Evolutionary conservation across 2,113 vertebrate genomes (phyloP), one percentile per base, ranked within the genome.

Genomic region (Sterna hirundo): DNA sequence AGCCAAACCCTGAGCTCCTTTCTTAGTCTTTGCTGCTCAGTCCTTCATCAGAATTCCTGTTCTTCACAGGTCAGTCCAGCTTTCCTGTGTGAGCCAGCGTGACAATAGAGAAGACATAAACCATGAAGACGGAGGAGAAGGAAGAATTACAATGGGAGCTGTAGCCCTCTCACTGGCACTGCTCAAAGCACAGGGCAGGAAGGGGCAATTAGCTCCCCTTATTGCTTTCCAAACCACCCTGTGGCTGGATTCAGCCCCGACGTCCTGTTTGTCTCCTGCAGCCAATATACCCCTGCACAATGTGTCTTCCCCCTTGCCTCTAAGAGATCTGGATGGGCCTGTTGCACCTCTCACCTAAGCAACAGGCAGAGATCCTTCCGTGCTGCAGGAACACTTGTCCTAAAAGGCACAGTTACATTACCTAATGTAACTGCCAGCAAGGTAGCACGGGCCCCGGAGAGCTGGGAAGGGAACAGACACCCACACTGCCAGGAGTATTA

Each of bases 371-470:
- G 26, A 57, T 21, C 16, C 6, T 36, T 47, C 40, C 6, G 49
- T 54, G 30, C 40, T 86, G 77, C 14, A 54, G 44, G 23, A 81
- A 90, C 2, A 15, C 6, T 34, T 36, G 10, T 58, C 27, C 52
- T 29, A 77, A 74, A 79, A 60, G 17, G 27, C 49, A 77, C 80
- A 6, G 23, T 23, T 36, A 19, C 30, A 8, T 13, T 34, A 46
- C 15, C 22, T n/a, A 47, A 66, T 0, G 0, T 11, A 76, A 47
- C 7, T 40, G 20, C 47, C 23, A 52, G 20, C n/a, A 70, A 49
- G 17, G 32, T 0, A 55, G 13, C 2, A 6, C 1, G 12, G 23
- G 14, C 72, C 13, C 23, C 1, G 0, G 10, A 1, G 6, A 55
- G 57, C 66, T 60, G 75, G 70, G 55, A 62, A 70, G 52, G 23